Base-by-base conservation (phyloP, 2,797 vertebrate genomes). In the Ctenopoma multispine region DNA sequence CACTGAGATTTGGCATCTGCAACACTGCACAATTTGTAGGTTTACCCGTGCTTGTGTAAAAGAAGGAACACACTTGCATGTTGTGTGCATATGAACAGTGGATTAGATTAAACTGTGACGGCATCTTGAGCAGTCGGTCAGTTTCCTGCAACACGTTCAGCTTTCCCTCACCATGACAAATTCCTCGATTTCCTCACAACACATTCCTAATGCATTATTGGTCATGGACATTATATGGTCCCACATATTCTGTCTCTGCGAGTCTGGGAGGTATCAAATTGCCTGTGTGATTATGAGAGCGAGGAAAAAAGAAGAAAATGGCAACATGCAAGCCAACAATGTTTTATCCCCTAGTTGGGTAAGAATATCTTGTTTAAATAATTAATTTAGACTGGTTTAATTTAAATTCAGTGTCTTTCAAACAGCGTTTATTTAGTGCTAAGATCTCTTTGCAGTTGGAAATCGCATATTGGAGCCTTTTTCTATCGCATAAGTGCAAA, bases 151-250 rank as follows among this genome's bases (percentile, higher is more conserved):
- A 13, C 86, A 85, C 76, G 48, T 82, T 76, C 81, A 69, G 50
- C 72, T 81, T 74, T 58, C 78, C 73, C 72, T 85, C 69, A 81
- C 89, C 86, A 82, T 92, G 87, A 90, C 90, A 91, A 92, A 92
- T 92, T 83, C 89, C 89, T 90, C 57, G 77, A 92, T 92, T 90
- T 90, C 84, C 87, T 86, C 89, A 77, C 86, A 87, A 91, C 87
- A 91, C 89, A 92, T 92, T 90, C 87, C 82, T 90, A 75, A 86
- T 84, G 80, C 79, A 85, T 92, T 90, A 92, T 91, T 89, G 89
- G 90, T 90, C 90, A 90, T 67, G 87, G 87, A 27, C 76, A 75
- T 92, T 90, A 89, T 81, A 80, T 77, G 86, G 81, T 81, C 75
- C 71, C 69, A 57, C 80, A 80, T 81, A 80, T 81, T 85, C 72